Conservation (phyloP, 2,113 vertebrate genomes). For the Hypomesus transpacificus region DNA sequence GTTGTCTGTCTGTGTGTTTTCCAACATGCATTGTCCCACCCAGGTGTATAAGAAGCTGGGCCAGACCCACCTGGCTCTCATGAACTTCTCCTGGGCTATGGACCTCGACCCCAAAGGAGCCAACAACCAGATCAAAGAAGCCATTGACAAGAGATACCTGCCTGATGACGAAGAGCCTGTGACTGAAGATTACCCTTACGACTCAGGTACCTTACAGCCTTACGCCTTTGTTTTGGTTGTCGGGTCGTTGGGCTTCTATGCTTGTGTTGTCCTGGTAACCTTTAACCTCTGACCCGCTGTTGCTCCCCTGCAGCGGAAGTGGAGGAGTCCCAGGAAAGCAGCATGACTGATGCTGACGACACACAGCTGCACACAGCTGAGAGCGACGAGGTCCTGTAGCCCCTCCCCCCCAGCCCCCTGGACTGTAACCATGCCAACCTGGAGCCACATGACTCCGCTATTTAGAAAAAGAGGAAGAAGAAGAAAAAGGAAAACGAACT, state of each 20-base stretch:
- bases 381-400: conserved; percentile 90
- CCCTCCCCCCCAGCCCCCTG: conserved; percentile 32
- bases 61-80: conserved; percentile 94
- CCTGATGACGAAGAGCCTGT: conserved; percentile 93
- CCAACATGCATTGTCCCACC: not conserved
- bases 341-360: conserved; percentile 97
- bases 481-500: conserved; percentile 47
- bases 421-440: conserved; percentile 64
- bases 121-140: conserved; percentile 99
- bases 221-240: no score
- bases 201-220: conserved; percentile 60
- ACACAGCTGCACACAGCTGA: conserved; percentile 95
- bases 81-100: conserved; percentile 99
- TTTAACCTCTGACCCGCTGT: conserved; percentile 2
- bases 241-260: not conserved
- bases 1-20: not conserved
- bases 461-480: conserved; percentile 26
- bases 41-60: conserved; percentile 99
- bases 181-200: conserved; percentile 77
- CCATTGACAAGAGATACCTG: conserved; percentile 96
- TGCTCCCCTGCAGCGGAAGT: conserved; percentile 73
- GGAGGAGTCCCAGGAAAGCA: conserved; percentile 92
- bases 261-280: not conserved
- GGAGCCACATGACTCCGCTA: conserved; percentile 41
- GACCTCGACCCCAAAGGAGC: conserved; percentile 98